Base-by-base conservation (phyloP, 1,140 invertebrate genomes). In the Drosophila neocordata region DNA sequence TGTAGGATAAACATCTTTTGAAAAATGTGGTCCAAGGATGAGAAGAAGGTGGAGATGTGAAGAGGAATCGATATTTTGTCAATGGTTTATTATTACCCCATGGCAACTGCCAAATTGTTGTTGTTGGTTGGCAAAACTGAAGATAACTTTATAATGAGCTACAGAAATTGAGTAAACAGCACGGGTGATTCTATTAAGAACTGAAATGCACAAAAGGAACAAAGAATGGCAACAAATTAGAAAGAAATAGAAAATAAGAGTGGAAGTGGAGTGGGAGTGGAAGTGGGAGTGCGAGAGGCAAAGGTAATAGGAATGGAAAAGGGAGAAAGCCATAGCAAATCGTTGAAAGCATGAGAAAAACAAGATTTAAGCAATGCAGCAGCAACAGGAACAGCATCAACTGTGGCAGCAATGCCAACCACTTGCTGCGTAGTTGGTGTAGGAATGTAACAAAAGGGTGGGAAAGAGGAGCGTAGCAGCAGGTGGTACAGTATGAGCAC, bases 81-180 rank as follows among this genome's bases (percentile, higher is more conserved):
- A 31, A 31, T 31, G 27, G 27, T 31, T 48, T 48, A 15, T 48
- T 48, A 1, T 48, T 55, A 0, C n/a, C 24, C n/a, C 8, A 24
- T 34, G 31, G 53, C 24, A 34, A 56, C 35, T 44, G 24, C 13
- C 20, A 41, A 60, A 41, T 15, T 37, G 15, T 31, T 31, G 27
- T 31, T 31, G 27, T 31, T 31, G 27, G 27, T 31, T 31, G 27
- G 27, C 27, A 31, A 31, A 31, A 31, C 27, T 31, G 44, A 31
- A 57, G 72, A 74, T 67, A 74, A 74, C 71, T 75, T 75, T 75
- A 68, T 75, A 75, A 75, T 72, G 69, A 58, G 71, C 69, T 73
- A 48, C 69, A 73, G 72, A 68, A 75, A 72, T 65, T 75, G 71
- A 68, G 24, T 56, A 35, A 56, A 56, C 24, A 34, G 53, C 5